These are phyloP conservation scores for Pagrus major DNA, from an alignment of 2,113 vertebrate species.

Conservation along the genomic window DNA sequence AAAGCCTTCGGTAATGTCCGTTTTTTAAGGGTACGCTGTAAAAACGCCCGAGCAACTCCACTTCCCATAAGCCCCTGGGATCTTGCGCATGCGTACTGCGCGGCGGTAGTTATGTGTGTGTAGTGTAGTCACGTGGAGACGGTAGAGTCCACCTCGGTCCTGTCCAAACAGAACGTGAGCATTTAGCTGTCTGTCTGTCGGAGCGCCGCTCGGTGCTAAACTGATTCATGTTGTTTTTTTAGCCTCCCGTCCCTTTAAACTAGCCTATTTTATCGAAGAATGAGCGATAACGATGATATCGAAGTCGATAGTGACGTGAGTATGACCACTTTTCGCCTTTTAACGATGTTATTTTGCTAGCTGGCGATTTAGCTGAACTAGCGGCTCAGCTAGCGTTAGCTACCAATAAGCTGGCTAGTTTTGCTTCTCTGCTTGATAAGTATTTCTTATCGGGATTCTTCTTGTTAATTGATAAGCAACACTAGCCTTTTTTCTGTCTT, in stretches of 20 bases:
- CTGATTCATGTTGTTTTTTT: constrained; percentile 80
- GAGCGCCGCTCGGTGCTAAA: constrained; percentile 71
- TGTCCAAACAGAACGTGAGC: constrained; percentile 75
- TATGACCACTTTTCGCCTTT: constrained; percentile 55
- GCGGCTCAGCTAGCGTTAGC: constrained; percentile 72
- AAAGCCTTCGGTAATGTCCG: fast-evolving
- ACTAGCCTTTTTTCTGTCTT: background rate
- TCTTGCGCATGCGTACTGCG: constrained; percentile 46
- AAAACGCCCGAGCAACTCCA: constrained; percentile 33
- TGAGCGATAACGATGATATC: constrained; percentile 99
- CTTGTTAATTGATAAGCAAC: constrained; percentile 7
- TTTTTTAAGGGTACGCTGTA: fast-evolving
- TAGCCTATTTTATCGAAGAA: constrained; percentile 85
- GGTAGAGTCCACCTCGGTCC: constrained; percentile 64
- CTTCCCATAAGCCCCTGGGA: constrained; percentile 33
- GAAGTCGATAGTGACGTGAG: constrained; percentile 99
- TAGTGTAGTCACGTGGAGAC: constrained; percentile 84
- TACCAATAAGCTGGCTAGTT: constrained; percentile 55
- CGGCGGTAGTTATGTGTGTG: constrained; percentile 59
- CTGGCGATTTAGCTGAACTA: constrained; percentile 65
- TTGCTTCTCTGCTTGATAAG: constrained; percentile 32
- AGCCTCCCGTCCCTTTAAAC: constrained; percentile 75
- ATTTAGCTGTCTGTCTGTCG: constrained; percentile 67
- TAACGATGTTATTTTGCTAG: constrained; percentile 46
- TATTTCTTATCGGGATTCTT: constrained; percentile 34